Conservation (phyloP, 2,888 invertebrate species). For the Gerris lacustris region DNA sequence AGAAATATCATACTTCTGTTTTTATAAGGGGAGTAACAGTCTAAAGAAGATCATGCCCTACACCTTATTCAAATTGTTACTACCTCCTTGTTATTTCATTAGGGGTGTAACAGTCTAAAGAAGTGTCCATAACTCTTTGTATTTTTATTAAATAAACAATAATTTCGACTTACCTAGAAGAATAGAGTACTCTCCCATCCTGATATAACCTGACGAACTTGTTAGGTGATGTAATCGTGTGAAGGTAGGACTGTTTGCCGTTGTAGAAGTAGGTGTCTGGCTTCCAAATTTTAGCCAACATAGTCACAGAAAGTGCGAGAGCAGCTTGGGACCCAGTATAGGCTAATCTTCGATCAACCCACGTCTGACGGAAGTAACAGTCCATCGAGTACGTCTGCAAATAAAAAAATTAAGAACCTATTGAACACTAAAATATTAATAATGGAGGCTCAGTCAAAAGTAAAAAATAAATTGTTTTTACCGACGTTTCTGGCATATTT, state of each 20-base stretch:
- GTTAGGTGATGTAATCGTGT: conserved; percentile 91
- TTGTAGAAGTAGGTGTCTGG: conserved; percentile 95
- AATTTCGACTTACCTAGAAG: conserved; percentile 60
- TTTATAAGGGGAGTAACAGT: no score
- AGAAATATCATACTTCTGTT: no score
- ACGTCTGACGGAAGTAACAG: conserved; percentile 85
- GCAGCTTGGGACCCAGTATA: conserved; percentile 78
- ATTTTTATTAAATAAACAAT: background rate
- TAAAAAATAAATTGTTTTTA: no score
- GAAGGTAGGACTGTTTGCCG: conserved; percentile 89
- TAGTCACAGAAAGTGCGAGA: conserved; percentile 76
- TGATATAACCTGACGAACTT: conserved; percentile 78
- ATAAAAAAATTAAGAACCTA: background rate
- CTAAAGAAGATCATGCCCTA: no score
- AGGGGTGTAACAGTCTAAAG: no score
- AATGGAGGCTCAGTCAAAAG: no score
- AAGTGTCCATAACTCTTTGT: no score
- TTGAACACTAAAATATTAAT: background rate
- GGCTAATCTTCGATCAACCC: conserved; percentile 75
- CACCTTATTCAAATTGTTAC: no score
- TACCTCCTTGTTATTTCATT: no score
- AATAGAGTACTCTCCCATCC: conserved; percentile 83
- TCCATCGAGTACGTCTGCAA: conserved; percentile 84
- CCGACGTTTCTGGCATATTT: no score
- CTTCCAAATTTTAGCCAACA: conserved; percentile 90